phyloP scores from a whole-genome alignment of 2,113 vertebrate genomes.

The Cyrtonyx montezumae region DNA sequence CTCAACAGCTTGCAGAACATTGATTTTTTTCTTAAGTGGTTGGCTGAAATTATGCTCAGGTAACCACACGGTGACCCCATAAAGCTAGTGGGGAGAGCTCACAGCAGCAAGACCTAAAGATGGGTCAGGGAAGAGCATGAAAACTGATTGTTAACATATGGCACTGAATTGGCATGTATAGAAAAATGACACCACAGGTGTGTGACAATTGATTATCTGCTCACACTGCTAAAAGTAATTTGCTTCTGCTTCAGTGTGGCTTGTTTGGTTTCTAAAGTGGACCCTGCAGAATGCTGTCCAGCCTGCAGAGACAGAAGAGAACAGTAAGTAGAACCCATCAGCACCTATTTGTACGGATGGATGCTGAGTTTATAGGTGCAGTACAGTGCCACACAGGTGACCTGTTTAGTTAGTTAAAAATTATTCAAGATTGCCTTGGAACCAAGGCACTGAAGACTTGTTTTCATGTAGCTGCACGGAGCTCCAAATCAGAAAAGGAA shows the following conservation, averaged over 20 bases:
- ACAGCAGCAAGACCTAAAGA: neutral
- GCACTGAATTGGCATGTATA: neutral
- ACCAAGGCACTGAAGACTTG: neutral
- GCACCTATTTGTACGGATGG: rapidly evolving
- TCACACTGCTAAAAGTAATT: neutral
- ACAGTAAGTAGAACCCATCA: neutral
- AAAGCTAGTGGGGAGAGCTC: neutral
- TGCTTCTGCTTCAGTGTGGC: neutral
- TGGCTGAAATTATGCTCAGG: neutral
- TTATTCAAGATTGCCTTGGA: neutral
- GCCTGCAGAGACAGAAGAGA: neutral
- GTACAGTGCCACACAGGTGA: neutral
- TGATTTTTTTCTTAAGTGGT: neutral
- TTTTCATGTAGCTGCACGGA: neutral
- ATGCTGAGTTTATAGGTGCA: neutral
- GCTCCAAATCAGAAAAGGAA: neutral
- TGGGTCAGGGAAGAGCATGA: neutral
- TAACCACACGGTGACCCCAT: neutral
- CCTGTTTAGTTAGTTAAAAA: neutral
- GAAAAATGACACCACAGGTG: neutral
- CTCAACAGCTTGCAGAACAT: neutral
- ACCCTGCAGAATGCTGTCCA: neutral
- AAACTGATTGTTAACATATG: neutral
- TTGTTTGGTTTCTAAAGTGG: neutral
- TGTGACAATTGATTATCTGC: neutral